Evolutionary conservation across 2,113 vertebrate genomes (phyloP).

Genomic region (Myiopsitta monachus): DNA sequence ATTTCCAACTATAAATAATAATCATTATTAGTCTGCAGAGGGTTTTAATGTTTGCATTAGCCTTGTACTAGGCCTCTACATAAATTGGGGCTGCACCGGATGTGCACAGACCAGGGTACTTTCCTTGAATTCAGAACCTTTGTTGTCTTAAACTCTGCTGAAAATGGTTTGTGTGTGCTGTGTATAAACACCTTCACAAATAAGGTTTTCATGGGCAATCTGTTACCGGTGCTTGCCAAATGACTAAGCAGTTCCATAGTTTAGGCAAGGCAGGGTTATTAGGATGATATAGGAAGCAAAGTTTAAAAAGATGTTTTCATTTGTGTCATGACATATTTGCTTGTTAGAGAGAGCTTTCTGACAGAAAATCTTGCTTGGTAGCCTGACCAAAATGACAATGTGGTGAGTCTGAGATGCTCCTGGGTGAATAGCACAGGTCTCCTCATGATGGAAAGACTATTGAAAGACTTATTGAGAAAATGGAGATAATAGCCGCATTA

Average conservation of each 20-base stretch:
- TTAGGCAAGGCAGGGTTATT: background rate
- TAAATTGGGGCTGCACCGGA: background rate
- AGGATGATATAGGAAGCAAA: background rate
- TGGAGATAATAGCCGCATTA: background rate
- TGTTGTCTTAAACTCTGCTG: background rate
- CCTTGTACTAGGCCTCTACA: background rate
- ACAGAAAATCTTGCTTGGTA: background rate
- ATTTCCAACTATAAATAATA: background rate
- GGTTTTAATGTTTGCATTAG: background rate
- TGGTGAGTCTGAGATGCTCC: background rate
- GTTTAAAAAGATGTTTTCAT: background rate
- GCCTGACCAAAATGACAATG: background rate
- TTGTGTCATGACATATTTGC: background rate
- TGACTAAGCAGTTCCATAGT: background rate
- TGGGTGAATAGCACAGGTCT: background rate
- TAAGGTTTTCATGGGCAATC: background rate
- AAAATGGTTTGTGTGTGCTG: background rate
- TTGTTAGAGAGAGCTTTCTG: background rate
- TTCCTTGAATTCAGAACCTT: background rate
- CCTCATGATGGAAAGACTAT: accelerated
- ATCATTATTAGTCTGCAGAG: background rate
- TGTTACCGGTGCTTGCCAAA: background rate
- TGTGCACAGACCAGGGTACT: background rate
- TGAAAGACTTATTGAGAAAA: background rate
- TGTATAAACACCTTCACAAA: background rate